phyloP scores from a whole-genome alignment of 2,797 vertebrate species.

The Anabas testudineus region DNA sequence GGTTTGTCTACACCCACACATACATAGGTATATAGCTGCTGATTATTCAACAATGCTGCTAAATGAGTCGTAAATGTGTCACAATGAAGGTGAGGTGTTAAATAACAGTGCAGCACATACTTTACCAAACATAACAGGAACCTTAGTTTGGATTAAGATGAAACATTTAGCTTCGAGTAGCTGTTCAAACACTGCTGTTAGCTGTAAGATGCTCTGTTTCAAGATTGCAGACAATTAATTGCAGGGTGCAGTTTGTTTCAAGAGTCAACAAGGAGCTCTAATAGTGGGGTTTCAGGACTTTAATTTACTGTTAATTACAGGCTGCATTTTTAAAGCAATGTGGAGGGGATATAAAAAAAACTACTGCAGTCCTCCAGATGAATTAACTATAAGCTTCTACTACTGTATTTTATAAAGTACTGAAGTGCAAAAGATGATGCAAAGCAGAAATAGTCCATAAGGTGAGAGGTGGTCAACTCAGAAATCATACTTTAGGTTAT shows the following conservation, averaged over 20 bases:
- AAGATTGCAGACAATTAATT: constrained; percentile 18
- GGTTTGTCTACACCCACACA: constrained; percentile 38
- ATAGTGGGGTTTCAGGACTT: constrained; percentile 24
- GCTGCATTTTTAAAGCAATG: constrained; percentile 5
- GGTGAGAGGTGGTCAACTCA: too few species aligned
- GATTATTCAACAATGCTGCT: constrained; percentile 1
- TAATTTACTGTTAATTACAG: constrained; percentile 37
- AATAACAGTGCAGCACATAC: constrained; percentile 5
- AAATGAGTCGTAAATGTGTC: not conserved
- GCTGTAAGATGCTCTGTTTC: not conserved
- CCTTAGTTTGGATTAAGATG: not conserved
- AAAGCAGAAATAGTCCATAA: too few species aligned
- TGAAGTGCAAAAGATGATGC: not conserved
- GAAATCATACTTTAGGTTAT: too few species aligned
- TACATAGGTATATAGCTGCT: not conserved
- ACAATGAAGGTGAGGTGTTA: not conserved
- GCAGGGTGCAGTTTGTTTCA: constrained; percentile 25
- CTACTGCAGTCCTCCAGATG: constrained; percentile 6
- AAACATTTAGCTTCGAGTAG: constrained; percentile 2
- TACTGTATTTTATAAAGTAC: not conserved
- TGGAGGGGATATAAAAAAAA: constrained; percentile 14
- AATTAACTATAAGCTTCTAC: not conserved
- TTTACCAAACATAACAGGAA: not conserved
- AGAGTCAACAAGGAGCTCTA: constrained; percentile 19
- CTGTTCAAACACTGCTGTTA: constrained; percentile 10